phyloP scores from a whole-genome alignment of 2,113 vertebrate species.

The Dunckerocampus dactyliophorus region DNA sequence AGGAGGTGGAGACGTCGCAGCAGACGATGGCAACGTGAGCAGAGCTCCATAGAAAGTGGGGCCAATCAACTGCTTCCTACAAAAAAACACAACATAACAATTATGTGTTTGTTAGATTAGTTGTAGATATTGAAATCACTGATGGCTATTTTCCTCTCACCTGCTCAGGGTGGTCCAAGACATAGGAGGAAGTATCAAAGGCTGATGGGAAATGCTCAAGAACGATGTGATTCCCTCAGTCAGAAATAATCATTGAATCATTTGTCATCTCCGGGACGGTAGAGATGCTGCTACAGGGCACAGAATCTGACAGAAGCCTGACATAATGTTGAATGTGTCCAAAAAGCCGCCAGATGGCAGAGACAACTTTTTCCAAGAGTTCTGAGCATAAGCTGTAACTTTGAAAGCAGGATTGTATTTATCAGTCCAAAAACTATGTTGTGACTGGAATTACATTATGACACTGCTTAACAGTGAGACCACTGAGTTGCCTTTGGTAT shows the following conservation, averaged over 20 bases:
- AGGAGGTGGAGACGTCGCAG: too few relatives aligned
- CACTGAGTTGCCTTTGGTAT: too few relatives aligned
- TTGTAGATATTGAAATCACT: not conserved
- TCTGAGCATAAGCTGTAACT: too few relatives aligned
- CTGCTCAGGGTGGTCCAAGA: not conserved
- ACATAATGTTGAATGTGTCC: not conserved
- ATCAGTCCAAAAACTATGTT: too few relatives aligned
- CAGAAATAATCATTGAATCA: not conserved
- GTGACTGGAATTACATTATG: too few relatives aligned
- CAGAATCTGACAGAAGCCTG: not conserved
- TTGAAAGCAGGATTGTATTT: not conserved
- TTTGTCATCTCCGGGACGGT: slow-evolving; percentile 1
- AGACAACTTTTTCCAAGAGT: not conserved
- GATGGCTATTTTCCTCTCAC: not conserved
- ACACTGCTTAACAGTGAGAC: too few relatives aligned
- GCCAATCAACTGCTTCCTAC: too few relatives aligned
- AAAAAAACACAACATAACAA: not conserved
- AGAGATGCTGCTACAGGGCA: not conserved
- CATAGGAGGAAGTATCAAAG: not conserved
- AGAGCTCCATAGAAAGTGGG: too few relatives aligned
- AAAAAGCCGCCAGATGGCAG: not conserved
- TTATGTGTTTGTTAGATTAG: not conserved
- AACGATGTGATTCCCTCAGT: not conserved
- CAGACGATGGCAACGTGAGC: too few relatives aligned
- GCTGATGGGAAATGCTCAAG: slow-evolving; percentile 7